Evolutionary conservation across 2,888 invertebrate genomes (phyloP), one percentile per base, ranked within the genome.

Genomic region (Dolichomitus sp.): DNA sequence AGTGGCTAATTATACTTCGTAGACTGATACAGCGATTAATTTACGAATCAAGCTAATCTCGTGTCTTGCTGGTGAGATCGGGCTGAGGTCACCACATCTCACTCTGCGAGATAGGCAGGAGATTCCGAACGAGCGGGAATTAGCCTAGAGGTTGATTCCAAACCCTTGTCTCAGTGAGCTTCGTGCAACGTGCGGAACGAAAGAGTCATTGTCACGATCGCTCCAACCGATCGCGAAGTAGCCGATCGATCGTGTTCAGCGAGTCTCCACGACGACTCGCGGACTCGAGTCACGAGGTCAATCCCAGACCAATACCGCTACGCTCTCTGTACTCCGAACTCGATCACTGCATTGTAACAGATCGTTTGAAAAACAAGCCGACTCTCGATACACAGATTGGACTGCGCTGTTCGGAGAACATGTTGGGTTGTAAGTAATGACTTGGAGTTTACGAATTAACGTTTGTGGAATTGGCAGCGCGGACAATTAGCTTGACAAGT

Each of bases 121-220:
- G 68, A 80, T 74, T 52, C 69, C 54, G 40, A 75, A 69, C 80
- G 69, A 75, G 23, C 37, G 61, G 59, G 61, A 81, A 81, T 78
- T 74, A 81, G 81, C 69, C 69, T 19, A 68, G 63, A 73, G 73
- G 27, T 54, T 69, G 61, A 61, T 61, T 54, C 52, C 19, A 17
- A 27, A 68, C 50, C 45, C 81, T 37, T 77, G 72, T 81, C 59
- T 69, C 66, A 57, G 59, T 48, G 40, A 66, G 63, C 37, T 23
- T 63, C 63, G 52, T 81, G 72, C 81, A 81, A 66, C 81, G 59
- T 52, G 81, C 72, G 52, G 69, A 78, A 81, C 81, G 73, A 61
- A 45, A 77, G 77, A 76, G 81, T 78, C 77, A 81, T 81, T 81
- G 81, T 81, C 81, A 81, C 81, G 81, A 81, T 73, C 81, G 73